Percentiles rank a stretch among this genome's conserved stretches.
Evolutionary conservation across 2,113 vertebrate species (phyloP).

Genomic region (Prionailurus bengalensis): DNA sequence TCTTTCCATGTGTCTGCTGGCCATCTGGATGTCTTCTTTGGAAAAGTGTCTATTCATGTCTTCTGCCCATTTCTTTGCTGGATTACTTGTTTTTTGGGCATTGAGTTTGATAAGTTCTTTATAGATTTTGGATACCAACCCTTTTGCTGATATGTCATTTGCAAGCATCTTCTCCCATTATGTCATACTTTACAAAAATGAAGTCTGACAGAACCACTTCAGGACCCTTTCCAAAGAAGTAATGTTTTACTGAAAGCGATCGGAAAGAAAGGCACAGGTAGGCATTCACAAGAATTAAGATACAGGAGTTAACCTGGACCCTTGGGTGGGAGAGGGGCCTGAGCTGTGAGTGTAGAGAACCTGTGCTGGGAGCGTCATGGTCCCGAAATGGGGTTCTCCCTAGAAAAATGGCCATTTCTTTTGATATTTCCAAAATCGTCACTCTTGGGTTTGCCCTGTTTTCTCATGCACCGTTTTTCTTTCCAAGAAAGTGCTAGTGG

Average conservation of each 20-base stretch:
- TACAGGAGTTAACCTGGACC: not conserved
- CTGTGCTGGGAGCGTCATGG: not conserved
- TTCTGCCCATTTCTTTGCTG: no score
- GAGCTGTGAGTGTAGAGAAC: not conserved
- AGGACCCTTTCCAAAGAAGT: constrained; percentile 60
- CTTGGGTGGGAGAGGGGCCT: not conserved
- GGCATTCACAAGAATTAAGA: constrained; percentile 71
- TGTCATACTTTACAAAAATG: constrained; percentile 1
- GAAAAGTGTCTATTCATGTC: no score
- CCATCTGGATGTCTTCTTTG: no score
- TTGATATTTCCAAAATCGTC: constrained; percentile 68
- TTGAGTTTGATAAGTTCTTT: no score
- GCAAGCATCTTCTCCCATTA: no score
- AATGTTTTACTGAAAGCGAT: constrained; percentile 57
- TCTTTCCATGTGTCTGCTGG: no score
- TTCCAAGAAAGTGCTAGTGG: constrained; percentile 66
- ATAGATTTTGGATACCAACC: no score
- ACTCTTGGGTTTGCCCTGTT: not conserved
- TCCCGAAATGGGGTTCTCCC: not conserved
- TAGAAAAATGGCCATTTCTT: constrained; percentile 68
- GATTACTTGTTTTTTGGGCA: no score
- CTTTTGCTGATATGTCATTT: no score
- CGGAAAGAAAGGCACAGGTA: constrained; percentile 63
- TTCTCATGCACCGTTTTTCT: constrained; percentile 39
- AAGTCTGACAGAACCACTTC: constrained; percentile 57